phyloP scores from a whole-genome alignment of 1,140 invertebrate genomes.

The Chrysomallon squamiferum region DNA sequence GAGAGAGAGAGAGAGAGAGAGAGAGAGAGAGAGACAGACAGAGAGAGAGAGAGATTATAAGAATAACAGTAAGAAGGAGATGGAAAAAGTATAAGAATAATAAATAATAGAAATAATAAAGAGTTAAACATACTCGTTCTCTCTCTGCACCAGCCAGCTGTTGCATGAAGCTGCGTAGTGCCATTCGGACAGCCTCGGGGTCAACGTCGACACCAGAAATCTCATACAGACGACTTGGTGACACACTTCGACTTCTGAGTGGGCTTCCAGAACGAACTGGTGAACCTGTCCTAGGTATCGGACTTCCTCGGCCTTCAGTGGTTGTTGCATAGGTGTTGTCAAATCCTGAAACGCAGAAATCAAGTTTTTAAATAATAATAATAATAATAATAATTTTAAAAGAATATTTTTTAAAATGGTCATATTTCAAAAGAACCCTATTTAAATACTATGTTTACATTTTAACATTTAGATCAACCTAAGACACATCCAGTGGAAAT shows the following conservation, averaged over 20 bases:
- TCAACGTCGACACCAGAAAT: constrained; percentile 73
- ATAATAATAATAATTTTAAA: neutral
- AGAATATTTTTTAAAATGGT: neutral
- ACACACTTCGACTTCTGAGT: constrained; percentile 18
- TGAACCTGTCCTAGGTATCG: constrained; percentile 60
- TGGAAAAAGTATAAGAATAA: neutral
- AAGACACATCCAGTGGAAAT: too few species aligned
- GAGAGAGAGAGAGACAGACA: neutral
- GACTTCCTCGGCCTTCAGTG: constrained; percentile 58
- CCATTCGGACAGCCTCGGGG: constrained; percentile 84
- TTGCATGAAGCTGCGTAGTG: constrained; percentile 85
- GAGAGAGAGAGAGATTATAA: neutral
- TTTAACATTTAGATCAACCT: too few species aligned
- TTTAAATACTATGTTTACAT: too few species aligned
- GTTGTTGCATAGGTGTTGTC: constrained; percentile 62
- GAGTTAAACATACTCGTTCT: constrained; percentile 72
- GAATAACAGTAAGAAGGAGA: neutral
- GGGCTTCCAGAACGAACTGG: constrained; percentile 53
- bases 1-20: neutral
- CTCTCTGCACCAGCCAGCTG: constrained; percentile 87
- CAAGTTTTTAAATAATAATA: neutral
- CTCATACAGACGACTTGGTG: constrained; percentile 22
- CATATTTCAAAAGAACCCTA: too few species aligned
- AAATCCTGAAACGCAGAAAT: constrained; percentile 47
- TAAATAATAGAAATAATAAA: neutral